Percentiles rank a stretch among this genome's conserved stretches.
These are phyloP conservation scores for Gorsachius goisagi DNA, from an alignment of 2,113 vertebrate species.

Conservation along the genomic window DNA sequence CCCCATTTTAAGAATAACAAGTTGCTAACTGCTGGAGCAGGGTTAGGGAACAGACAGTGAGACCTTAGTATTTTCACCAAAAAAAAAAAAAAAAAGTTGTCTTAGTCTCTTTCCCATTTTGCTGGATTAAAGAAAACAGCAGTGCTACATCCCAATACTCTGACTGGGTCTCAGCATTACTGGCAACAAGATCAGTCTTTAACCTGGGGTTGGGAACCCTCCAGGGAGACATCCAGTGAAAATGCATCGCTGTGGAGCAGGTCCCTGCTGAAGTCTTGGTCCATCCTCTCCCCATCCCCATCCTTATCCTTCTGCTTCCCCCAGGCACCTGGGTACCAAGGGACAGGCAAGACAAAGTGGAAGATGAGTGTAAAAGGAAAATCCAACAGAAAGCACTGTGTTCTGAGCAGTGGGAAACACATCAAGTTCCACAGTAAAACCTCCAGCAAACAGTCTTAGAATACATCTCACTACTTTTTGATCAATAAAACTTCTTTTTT, in stretches of 20 bases:
- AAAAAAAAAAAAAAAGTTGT: neutral
- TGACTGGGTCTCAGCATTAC: fast-evolving
- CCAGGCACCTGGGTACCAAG: neutral
- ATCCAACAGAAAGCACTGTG: neutral
- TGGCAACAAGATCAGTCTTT: neutral
- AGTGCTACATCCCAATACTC: neutral
- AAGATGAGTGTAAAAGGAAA: neutral
- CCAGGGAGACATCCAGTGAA: neutral
- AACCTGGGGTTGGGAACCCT: neutral
- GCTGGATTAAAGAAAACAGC: neutral
- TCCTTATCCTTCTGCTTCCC: neutral
- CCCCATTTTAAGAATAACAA: neutral
- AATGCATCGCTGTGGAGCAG: neutral
- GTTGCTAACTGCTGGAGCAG: neutral
- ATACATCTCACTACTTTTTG: neutral
- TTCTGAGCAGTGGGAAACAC: neutral
- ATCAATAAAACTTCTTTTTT: neutral
- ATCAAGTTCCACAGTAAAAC: neutral
- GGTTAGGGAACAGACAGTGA: neutral
- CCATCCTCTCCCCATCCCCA: neutral
- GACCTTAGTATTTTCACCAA: neutral
- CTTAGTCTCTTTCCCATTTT: neutral
- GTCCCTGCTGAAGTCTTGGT: neutral
- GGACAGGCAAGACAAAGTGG: neutral
- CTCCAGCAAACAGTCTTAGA: neutral